A percentile compares a stretch with the other conserved stretches of the same genome.
These are phyloP conservation scores for Muscicapa striata DNA, from an alignment of 2,797 vertebrate genomes.

Conservation along the genomic window DNA sequence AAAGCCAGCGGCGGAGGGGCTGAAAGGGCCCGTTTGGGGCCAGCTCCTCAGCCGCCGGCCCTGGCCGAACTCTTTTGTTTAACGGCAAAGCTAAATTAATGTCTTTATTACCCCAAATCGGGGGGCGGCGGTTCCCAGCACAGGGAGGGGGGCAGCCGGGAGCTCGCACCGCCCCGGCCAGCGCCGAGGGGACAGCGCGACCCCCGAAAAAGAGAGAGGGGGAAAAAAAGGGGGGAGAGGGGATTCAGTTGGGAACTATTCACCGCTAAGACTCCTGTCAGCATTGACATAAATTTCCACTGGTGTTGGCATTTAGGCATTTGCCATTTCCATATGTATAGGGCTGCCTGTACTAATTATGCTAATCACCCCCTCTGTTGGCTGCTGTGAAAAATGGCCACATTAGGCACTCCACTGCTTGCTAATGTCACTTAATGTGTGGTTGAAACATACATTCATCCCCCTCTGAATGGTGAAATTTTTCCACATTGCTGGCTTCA, in stretches of 20 bases:
- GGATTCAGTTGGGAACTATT: conserved; percentile 89
- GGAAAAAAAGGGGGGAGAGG: rapidly evolving
- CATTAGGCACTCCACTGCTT: conserved; percentile 97
- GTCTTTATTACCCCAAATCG: conserved; percentile 71
- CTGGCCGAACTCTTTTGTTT: conserved; percentile 62
- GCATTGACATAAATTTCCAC: conserved; percentile 93
- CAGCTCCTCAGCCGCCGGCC: conserved; percentile 9
- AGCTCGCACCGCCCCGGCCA: conserved; percentile 30
- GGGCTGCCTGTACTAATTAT: conserved; percentile 96
- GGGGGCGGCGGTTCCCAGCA: conserved; percentile 52
- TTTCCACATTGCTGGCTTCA: conserved; percentile 97
- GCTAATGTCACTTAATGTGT: conserved; percentile 97
- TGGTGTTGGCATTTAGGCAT: conserved; percentile 92
- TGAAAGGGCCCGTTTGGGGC: conserved; percentile 54
- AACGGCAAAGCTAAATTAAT: conserved; percentile 63
- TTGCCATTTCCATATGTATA: conserved; percentile 97
- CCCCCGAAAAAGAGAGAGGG: conserved; percentile 57
- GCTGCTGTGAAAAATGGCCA: conserved; percentile 96
- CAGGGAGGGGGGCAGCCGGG: neutral
- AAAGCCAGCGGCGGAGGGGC: conserved; percentile 22
- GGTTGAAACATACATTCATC: conserved; percentile 97
- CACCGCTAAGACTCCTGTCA: conserved; percentile 89
- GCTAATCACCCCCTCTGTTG: conserved; percentile 95
- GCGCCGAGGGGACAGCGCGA: conserved; percentile 51
- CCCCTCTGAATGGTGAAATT: conserved; percentile 91